A percentile compares a stretch with the other conserved stretches of the same genome.
These are phyloP conservation scores for Drosophila tripunctata DNA, from an alignment of 2,888 invertebrate genomes.

Conservation along the genomic window DNA sequence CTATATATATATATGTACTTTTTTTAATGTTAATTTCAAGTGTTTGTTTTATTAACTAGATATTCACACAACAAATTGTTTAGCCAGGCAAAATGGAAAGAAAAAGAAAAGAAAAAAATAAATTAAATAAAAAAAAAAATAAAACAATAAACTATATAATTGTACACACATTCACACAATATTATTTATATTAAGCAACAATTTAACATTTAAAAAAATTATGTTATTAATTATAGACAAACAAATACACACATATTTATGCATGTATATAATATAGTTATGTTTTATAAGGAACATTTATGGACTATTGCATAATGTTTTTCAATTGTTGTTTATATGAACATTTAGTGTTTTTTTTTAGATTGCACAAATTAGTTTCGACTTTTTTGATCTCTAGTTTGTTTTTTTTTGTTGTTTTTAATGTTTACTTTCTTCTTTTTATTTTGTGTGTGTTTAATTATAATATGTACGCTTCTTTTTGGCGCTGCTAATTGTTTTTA, in stretches of 20 bases:
- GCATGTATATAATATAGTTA: constrained; percentile 3
- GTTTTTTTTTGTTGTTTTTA: constrained; percentile 2
- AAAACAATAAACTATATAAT: constrained; percentile 40
- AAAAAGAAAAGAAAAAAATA: neutral
- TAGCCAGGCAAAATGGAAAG: constrained; percentile 4
- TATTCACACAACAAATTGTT: constrained; percentile 21
- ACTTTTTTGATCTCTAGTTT: constrained; percentile 3
- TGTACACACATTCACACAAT: constrained; percentile 36
- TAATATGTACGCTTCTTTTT: constrained; percentile 61
- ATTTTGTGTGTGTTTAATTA: constrained; percentile 22
- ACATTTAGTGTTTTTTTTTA: constrained; percentile 12
- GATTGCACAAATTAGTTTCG: constrained; percentile 45
- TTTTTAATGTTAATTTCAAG: constrained; percentile 8
- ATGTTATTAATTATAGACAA: constrained; percentile 20
- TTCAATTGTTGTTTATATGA: neutral
- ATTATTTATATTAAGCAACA: constrained; percentile 57
- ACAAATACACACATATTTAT: constrained; percentile 18
- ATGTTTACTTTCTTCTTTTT: neutral
- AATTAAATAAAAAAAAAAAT: neutral
- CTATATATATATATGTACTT: constrained; percentile 3
- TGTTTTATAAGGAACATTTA: constrained; percentile 76
- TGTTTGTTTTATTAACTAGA: constrained; percentile 42
- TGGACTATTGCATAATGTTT: constrained; percentile 63
- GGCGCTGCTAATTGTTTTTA: constrained; percentile 68
- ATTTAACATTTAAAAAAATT: constrained; percentile 33